Percentiles rank a stretch among this genome's conserved stretches.
Evolutionary conservation across 2,797 vertebrate species (phyloP).

Genomic region (Anisognathus igniventris): DNA sequence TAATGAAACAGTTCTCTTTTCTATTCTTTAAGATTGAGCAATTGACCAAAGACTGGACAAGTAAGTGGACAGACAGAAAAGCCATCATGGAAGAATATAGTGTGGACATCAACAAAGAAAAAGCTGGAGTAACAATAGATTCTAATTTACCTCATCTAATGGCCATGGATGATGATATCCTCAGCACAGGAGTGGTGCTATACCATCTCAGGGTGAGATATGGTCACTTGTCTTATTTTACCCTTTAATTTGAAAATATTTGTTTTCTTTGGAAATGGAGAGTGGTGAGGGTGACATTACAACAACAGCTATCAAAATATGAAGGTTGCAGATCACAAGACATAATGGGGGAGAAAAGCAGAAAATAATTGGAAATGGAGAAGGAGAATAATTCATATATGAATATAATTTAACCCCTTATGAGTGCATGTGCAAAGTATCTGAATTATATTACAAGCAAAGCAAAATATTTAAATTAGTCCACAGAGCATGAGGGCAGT

Average conservation of each 20-base stretch:
- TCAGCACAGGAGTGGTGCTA: slow-evolving; percentile 91
- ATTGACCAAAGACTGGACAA: slow-evolving; percentile 92
- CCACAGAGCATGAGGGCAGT: neutral
- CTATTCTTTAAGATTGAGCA: slow-evolving; percentile 83
- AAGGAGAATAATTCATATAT: neutral
- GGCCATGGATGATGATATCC: slow-evolving; percentile 87
- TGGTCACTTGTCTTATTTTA: neutral
- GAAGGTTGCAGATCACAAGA: neutral
- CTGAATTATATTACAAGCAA: neutral
- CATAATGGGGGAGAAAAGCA: neutral
- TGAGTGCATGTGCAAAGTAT: neutral
- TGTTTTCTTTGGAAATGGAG: neutral
- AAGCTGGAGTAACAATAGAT: slow-evolving; percentile 86
- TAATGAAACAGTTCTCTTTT: neutral
- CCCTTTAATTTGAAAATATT: neutral
- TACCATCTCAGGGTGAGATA: slow-evolving; percentile 91
- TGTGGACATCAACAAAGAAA: slow-evolving; percentile 90
- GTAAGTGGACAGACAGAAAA: slow-evolving; percentile 87
- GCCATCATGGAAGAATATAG: slow-evolving; percentile 88
- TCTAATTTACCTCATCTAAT: slow-evolving; percentile 90
- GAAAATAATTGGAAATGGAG: neutral
- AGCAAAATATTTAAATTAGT: neutral
- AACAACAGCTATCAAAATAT: neutral
- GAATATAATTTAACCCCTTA: neutral
- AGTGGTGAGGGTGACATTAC: neutral